These are phyloP conservation scores for Drosophila oshimai DNA, from an alignment of 1,140 invertebrate genomes.

Conservation along the genomic window DNA sequence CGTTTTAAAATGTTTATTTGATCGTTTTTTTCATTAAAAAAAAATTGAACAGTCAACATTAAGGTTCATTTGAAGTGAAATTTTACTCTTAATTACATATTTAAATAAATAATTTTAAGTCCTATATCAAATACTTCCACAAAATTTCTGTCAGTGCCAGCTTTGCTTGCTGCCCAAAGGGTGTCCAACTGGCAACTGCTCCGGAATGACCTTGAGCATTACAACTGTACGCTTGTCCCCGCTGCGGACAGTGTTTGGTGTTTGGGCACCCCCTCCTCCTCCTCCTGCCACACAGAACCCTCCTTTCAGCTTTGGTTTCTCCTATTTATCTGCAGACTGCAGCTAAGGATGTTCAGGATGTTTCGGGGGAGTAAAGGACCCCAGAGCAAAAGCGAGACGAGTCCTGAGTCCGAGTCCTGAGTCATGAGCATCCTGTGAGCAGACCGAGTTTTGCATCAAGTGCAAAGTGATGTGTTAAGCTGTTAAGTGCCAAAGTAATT, in stretches of 20 bases:
- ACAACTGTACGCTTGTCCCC: slow-evolving; percentile 62
- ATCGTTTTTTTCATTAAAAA: too few relatives aligned
- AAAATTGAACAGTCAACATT: too few relatives aligned
- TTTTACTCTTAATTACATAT: too few relatives aligned
- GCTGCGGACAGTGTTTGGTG: slow-evolving; percentile 1
- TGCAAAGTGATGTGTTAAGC: slow-evolving; percentile 75
- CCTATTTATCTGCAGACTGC: slow-evolving; percentile 51
- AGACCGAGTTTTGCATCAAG: slow-evolving; percentile 68
- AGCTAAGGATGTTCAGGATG: slow-evolving; percentile 32
- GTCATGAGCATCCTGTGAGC: slow-evolving; percentile 12
- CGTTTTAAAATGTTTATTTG: too few relatives aligned
- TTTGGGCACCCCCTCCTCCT: background rate
- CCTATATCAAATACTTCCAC: too few relatives aligned
- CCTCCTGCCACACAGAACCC: too few relatives aligned
- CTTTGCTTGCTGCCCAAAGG: slow-evolving; percentile 21
- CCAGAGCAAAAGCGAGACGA: background rate
- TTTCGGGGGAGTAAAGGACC: slow-evolving; percentile 12
- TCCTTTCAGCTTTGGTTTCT: slow-evolving; percentile 15
- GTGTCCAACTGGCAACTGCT: slow-evolving; percentile 57
- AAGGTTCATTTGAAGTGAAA: too few relatives aligned
- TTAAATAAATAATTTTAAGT: too few relatives aligned
- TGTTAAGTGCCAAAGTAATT: slow-evolving; percentile 82
- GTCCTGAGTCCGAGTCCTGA: too few relatives aligned
- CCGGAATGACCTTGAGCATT: slow-evolving; percentile 75
- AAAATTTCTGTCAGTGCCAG: slow-evolving; percentile 13